Conservation (phyloP, 2,113 vertebrate species). For the Pterophyllum scalare region DNA sequence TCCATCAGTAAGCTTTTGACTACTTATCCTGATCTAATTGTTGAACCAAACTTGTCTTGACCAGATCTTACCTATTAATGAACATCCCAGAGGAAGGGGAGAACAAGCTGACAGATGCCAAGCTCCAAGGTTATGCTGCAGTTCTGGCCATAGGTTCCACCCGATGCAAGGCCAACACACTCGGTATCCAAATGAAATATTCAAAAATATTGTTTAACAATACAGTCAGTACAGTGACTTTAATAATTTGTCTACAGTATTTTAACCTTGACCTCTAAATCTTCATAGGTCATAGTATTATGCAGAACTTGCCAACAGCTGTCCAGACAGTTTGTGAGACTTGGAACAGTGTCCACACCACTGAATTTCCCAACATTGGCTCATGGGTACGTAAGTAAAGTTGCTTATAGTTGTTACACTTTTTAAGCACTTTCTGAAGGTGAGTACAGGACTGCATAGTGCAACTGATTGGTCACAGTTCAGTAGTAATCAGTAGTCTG, state of each 20-base stretch:
- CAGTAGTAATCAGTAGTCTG: no score
- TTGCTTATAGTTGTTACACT: background rate
- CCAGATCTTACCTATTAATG: slow-evolving; percentile 92
- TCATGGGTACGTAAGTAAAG: slow-evolving; percentile 89
- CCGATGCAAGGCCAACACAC: slow-evolving; percentile 91
- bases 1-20: no score
- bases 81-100: slow-evolving; percentile 94
- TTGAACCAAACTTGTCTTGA: slow-evolving; percentile 15
- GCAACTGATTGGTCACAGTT: background rate
- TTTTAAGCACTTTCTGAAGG: background rate
- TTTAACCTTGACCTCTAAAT: slow-evolving; percentile 6
- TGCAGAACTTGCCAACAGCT: slow-evolving; percentile 92
- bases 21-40: background rate
- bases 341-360: slow-evolving; percentile 95
- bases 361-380: slow-evolving; percentile 97
- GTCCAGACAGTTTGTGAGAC: slow-evolving; percentile 93
- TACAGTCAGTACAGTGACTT: background rate
- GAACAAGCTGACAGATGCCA: slow-evolving; percentile 87
- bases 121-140: slow-evolving; percentile 92
- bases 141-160: slow-evolving; percentile 93
- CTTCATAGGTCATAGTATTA: slow-evolving; percentile 85
- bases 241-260: background rate
- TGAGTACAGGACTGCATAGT: background rate
- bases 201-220: background rate
- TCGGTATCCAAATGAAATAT: slow-evolving; percentile 81